Evolutionary conservation across 2,797 vertebrate genomes (phyloP).

Genomic region (Antennarius maculatus): DNA sequence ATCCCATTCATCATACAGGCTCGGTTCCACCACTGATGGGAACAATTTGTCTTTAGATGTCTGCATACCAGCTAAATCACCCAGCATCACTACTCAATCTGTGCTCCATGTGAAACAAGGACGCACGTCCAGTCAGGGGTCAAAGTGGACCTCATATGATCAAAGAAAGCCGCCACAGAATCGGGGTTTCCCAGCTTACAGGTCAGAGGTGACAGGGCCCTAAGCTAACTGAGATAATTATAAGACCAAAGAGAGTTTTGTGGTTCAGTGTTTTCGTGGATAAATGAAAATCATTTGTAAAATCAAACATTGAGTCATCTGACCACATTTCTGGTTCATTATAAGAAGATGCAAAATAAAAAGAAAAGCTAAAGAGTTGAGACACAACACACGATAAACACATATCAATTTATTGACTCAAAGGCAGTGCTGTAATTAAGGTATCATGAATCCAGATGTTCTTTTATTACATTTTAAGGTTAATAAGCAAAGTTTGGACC

Average conservation of each 20-base stretch:
- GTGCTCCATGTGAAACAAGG: slow-evolving; percentile 48
- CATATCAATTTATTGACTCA: background rate
- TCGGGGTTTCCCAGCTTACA: slow-evolving; percentile 36
- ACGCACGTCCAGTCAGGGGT: slow-evolving; percentile 25
- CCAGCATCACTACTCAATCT: slow-evolving; percentile 52
- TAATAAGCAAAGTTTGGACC: slow-evolving; percentile 3
- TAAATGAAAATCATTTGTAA: slow-evolving; percentile 15
- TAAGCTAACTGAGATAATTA: slow-evolving; percentile 32
- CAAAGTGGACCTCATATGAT: slow-evolving; percentile 39
- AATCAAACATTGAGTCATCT: background rate
- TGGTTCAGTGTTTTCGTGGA: background rate
- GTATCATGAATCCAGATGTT: slow-evolving; percentile 11
- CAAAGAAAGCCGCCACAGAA: slow-evolving; percentile 51
- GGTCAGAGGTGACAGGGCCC: slow-evolving; percentile 53
- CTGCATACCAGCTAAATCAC: slow-evolving; percentile 68
- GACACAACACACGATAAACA: background rate
- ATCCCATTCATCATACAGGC: slow-evolving; percentile 30
- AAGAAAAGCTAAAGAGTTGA: slow-evolving; percentile 1
- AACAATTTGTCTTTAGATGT: slow-evolving; percentile 61
- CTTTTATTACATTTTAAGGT: slow-evolving; percentile 12
- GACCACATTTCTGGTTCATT: slow-evolving; percentile 17
- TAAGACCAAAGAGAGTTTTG: slow-evolving; percentile 27
- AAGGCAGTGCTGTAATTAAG: background rate
- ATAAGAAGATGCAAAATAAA: slow-evolving; percentile 21
- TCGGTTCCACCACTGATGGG: slow-evolving; percentile 8